phyloP scores from a whole-genome alignment of 1,140 invertebrate genomes.

The Musca domestica region DNA sequence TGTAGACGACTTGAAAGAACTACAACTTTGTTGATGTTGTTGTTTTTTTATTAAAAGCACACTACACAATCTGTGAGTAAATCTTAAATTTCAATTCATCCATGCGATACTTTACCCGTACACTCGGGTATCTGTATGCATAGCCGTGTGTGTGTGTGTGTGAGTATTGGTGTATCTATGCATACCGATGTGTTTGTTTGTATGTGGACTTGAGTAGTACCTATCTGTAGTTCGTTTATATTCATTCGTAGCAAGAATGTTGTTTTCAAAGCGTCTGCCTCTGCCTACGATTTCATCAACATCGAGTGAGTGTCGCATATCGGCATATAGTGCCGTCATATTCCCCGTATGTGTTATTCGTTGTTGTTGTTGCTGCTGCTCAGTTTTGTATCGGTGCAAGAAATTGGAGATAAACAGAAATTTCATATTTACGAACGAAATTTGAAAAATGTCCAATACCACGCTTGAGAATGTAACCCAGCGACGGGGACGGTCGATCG shows the following conservation, averaged over 20 bases:
- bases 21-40: no score
- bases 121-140: not conserved
- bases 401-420: slow-evolving; percentile 15
- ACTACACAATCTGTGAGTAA: slow-evolving; percentile 12
- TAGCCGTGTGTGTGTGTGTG: not conserved
- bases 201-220: not conserved
- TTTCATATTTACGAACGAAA: not conserved
- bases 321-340: not conserved
- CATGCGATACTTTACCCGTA: slow-evolving; percentile 2
- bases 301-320: not conserved
- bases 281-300: slow-evolving; percentile 1
- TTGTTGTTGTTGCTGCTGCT: slow-evolving; percentile 6
- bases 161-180: not conserved
- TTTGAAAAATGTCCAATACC: no score
- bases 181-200: not conserved
- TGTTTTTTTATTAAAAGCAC: not conserved
- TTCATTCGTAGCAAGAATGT: slow-evolving; percentile 19
- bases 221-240: slow-evolving; percentile 7
- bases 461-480: no score
- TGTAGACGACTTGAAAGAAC: no score
- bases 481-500: no score
- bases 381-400: slow-evolving; percentile 16
- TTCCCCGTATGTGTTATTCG: not conserved
- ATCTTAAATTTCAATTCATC: slow-evolving; percentile 16
- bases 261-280: slow-evolving; percentile 2